Evolutionary conservation across 2,888 invertebrate species (phyloP), one percentile per base, ranked within the genome.

Genomic region (Glyphotaelius pellucidus): DNA sequence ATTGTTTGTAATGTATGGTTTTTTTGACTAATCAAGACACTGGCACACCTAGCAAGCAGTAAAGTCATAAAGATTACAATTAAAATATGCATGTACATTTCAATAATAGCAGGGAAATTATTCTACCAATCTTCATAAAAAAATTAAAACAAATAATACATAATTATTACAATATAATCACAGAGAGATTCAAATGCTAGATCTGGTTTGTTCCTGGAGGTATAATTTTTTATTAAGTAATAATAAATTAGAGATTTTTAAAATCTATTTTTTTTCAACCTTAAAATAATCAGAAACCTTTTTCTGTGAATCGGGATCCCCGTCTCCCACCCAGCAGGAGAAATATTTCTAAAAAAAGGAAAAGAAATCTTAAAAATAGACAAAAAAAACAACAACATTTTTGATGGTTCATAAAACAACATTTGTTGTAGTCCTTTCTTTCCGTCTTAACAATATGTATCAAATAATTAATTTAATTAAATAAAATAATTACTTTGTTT

Each of bases 251-350:
- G 15, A 12, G 14, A 47, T 47, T 47, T 47, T 42, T 47, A 15
- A 47, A 47, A 38, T 86, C 67, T 89, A 90, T 32, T 83, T 15
- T 35, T 47, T 80, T 14, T 32, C 67, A 31, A 67, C 80, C 31
- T 80, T 95, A 93, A 95, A 96, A 94, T 95, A 96, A 93, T 96
- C 96, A 0, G 96, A 95, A 93, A 96, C 93, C 93, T 94, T 95
- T 93, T 95, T 95, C 94, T 96, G 96, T 85, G 94, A 94, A 11
- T 94, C 85, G 38, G 95, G 95, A 38, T 95, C 95, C 90, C 95
- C 95, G 93, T 94, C 94, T 19, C 96, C 95, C 93, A 96, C 94
- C 31, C 96, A 96, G 80, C 96, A 96, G 2, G 95, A 95, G 94
- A 96, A 96, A 94, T 95, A 95, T 94, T 96, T 96, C 96, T 96